A percentile compares a stretch with the other conserved stretches of the same genome.
Conservation (phyloP, 1,140 invertebrate genomes). For the Drosophila yakuba region DNA sequence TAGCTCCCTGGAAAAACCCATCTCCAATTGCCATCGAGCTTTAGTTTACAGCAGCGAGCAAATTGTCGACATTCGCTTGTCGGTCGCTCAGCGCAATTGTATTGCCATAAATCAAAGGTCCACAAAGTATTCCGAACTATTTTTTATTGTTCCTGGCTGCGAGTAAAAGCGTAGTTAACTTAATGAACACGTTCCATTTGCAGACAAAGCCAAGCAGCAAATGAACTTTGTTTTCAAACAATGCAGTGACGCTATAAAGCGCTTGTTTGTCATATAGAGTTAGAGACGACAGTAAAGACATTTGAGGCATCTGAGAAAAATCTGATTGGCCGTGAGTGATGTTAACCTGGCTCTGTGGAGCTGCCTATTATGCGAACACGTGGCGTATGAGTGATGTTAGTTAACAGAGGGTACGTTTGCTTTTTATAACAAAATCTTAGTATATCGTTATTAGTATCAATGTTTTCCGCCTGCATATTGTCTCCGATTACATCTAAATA, state of each 20-base stretch:
- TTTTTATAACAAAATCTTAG: background rate
- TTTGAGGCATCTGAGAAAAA: background rate
- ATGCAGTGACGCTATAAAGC: slow-evolving; percentile 41
- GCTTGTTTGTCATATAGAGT: slow-evolving; percentile 40
- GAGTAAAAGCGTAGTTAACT: slow-evolving; percentile 57
- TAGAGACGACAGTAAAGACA: slow-evolving; percentile 21
- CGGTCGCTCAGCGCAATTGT: slow-evolving; percentile 28
- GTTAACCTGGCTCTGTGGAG: slow-evolving; percentile 41
- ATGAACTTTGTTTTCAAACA: slow-evolving; percentile 45
- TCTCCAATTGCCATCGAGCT: slow-evolving; percentile 23
- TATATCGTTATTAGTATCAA: background rate
- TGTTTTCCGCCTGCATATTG: background rate
- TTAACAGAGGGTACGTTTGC: background rate
- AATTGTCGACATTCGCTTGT: slow-evolving; percentile 25
- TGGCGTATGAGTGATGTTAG: slow-evolving; percentile 60
- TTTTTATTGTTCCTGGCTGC: slow-evolving; percentile 30
- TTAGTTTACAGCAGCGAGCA: slow-evolving; percentile 40
- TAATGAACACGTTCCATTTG: slow-evolving; percentile 60
- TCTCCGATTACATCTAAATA: slow-evolving; percentile 16
- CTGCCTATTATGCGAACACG: slow-evolving; percentile 58
- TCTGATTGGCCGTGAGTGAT: slow-evolving; percentile 34
- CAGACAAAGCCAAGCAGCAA: slow-evolving; percentile 42
- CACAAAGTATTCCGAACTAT: slow-evolving; percentile 34
- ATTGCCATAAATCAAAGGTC: slow-evolving; percentile 50
- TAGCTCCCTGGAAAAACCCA: background rate